A percentile compares a stretch with the other conserved stretches of the same genome.
Conservation (phyloP, 2,113 vertebrate species). For the Cairina moschata region DNA sequence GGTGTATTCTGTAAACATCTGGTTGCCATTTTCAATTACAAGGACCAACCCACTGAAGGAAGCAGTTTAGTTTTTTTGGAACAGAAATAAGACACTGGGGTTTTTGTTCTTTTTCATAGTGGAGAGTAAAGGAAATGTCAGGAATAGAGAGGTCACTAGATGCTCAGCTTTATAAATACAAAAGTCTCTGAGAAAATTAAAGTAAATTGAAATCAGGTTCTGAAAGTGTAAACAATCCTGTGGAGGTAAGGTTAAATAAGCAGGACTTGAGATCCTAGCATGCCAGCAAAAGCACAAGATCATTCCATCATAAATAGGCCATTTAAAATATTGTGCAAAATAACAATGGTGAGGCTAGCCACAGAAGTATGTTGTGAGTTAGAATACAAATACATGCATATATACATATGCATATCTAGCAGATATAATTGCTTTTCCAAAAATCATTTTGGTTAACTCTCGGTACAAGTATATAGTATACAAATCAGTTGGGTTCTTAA, state of each 20-base stretch:
- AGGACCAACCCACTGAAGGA: conserved; percentile 77
- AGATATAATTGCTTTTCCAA: conserved; percentile 23
- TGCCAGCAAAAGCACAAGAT: conserved; percentile 71
- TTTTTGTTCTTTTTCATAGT: conserved; percentile 74
- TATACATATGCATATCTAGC: neutral
- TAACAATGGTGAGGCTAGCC: conserved; percentile 34
- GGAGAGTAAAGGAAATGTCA: conserved; percentile 76
- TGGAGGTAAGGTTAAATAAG: conserved; percentile 78
- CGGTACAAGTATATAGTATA: neutral
- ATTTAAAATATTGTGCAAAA: conserved; percentile 62
- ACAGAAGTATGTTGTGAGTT: conserved; percentile 36
- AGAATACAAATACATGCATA: conserved; percentile 13
- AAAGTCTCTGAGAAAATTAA: conserved; percentile 74
- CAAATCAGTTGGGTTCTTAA: conserved; percentile 35
- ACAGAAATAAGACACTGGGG: conserved; percentile 70
- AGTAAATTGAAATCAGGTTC: conserved; percentile 77
- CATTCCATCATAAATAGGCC: conserved; percentile 52
- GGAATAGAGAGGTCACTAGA: conserved; percentile 70
- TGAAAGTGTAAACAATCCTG: conserved; percentile 73
- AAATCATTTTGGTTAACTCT: conserved; percentile 46
- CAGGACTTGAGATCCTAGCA: conserved; percentile 56
- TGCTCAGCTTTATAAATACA: conserved; percentile 79
- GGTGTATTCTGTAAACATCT: conserved; percentile 82
- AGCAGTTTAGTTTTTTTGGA: conserved; percentile 76
- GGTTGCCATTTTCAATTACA: conserved; percentile 82